Percentiles rank a stretch among this genome's conserved stretches.
Conservation (phyloP, 37 sponge, comb jelly and placozoan species). For the Beroe ovata region DNA sequence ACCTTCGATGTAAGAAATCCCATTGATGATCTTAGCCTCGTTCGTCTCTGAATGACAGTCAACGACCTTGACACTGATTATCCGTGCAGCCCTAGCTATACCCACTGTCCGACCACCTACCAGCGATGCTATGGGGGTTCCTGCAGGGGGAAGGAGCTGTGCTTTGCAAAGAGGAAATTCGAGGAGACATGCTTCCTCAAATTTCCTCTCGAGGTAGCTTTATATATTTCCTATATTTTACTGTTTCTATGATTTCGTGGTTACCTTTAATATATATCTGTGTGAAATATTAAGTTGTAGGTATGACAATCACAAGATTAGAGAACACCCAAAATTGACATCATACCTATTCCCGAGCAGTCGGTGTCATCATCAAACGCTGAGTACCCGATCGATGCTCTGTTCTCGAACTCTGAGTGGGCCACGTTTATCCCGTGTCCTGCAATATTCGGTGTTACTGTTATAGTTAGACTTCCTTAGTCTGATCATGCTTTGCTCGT, state of each 20-base stretch:
- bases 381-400: not conserved
- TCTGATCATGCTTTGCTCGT: too few species aligned
- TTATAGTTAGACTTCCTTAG: too few species aligned
- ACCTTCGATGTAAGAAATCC: conserved; percentile 11
- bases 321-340: not conserved
- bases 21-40: not conserved
- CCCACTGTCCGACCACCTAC: conserved; percentile 48
- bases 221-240: not conserved
- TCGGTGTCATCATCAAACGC: not conserved
- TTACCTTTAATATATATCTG: too few species aligned
- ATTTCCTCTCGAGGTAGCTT: not conserved
- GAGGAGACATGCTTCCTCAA: not conserved
- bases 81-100: not conserved
- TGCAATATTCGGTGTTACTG: too few species aligned
- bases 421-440: conserved; percentile 14
- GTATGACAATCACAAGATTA: not conserved
- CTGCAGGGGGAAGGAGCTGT: conserved; percentile 1
- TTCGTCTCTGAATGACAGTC: conserved; percentile 7
- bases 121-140: conserved; percentile 19
- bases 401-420: conserved; percentile 54
- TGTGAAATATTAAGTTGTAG: not conserved
- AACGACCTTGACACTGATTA: conserved; percentile 18
- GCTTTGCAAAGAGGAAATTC: not conserved
- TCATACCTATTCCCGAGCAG: conserved; percentile 39
- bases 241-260: not conserved